These are phyloP conservation scores for Phyllotreta cruciferae DNA, from an alignment of 2,888 invertebrate genomes.

Conservation along the genomic window DNA sequence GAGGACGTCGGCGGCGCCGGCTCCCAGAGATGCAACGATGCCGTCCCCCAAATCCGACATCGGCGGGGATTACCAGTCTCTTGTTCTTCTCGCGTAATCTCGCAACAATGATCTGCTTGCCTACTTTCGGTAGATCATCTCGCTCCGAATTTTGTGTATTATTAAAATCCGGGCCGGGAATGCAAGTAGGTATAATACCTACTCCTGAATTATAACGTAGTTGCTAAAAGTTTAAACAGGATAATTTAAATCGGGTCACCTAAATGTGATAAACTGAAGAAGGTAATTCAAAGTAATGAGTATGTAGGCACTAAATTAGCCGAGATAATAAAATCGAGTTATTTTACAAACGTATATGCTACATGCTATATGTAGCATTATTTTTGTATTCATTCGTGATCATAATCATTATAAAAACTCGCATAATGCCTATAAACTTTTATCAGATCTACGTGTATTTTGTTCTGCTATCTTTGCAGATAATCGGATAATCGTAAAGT, in stretches of 20 bases:
- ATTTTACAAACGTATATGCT: slow-evolving; percentile 7
- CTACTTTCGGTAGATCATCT: slow-evolving; percentile 37
- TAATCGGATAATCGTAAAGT: slow-evolving; percentile 11
- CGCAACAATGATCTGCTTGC: slow-evolving; percentile 35
- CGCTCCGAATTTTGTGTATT: slow-evolving; percentile 42
- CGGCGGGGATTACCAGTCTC: slow-evolving; percentile 54
- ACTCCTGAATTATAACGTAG: no score
- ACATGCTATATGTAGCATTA: slow-evolving; percentile 7
- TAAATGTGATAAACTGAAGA: no score
- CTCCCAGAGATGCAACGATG: slow-evolving; percentile 37
- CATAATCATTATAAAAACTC: slow-evolving; percentile 24
- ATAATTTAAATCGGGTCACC: no score
- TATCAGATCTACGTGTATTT: slow-evolving; percentile 30
- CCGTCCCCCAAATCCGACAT: slow-evolving; percentile 48
- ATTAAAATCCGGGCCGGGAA: slow-evolving; percentile 28
- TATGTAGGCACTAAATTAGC: no score
- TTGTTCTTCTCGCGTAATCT: slow-evolving; percentile 45
- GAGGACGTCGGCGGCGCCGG: slow-evolving; percentile 13
- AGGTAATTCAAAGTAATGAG: no score
- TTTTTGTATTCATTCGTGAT: slow-evolving; percentile 20
- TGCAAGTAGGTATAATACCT: no score
- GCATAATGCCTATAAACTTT: slow-evolving; percentile 18
- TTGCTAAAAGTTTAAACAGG: no score
- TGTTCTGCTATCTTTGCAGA: slow-evolving; percentile 29
- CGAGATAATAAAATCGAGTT: no score